Percentiles rank a stretch among this genome's conserved stretches.
Evolutionary conservation across 30 jellyfish, hydroid and myxozoan species (phyloP).

Genomic region (Pelagia noctiluca): DNA sequence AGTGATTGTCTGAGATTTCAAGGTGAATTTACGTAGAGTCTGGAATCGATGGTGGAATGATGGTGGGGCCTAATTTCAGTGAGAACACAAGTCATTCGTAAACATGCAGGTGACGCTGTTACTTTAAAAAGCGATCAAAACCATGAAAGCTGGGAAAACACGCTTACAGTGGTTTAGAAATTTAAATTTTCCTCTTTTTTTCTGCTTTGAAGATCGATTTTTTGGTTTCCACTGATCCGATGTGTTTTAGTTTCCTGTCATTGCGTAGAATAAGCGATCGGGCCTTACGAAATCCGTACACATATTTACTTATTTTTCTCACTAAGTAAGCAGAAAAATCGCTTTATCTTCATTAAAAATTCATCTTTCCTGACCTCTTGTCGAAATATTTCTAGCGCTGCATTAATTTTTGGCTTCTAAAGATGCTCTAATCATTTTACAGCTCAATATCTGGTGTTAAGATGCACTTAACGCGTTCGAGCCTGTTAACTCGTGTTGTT

Average conservation of each 20-base stretch:
- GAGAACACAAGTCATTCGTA: background rate
- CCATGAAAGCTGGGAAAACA: background rate
- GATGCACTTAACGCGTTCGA: no score
- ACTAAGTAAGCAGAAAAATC: conserved; percentile 59
- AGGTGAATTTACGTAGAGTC: no score
- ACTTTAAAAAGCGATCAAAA: background rate
- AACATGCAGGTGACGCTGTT: conserved; percentile 14
- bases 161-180: background rate
- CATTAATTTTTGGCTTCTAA: no score
- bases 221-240: conserved; percentile 4
- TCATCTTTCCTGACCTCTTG: conserved; percentile 62
- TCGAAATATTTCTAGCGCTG: no score
- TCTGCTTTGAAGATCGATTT: background rate
- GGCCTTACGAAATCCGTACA: background rate
- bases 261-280: background rate
- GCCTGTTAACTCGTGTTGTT: no score
- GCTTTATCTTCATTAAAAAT: conserved; percentile 62
- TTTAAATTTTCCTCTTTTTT: background rate
- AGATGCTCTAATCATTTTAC: no score
- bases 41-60: no score
- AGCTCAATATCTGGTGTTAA: no score
- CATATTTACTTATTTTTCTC: background rate
- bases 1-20: no score
- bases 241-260: background rate
- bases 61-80: no score